These are phyloP conservation scores for Apamea epomidion DNA, from an alignment of 2,888 invertebrate genomes.

Conservation along the genomic window DNA sequence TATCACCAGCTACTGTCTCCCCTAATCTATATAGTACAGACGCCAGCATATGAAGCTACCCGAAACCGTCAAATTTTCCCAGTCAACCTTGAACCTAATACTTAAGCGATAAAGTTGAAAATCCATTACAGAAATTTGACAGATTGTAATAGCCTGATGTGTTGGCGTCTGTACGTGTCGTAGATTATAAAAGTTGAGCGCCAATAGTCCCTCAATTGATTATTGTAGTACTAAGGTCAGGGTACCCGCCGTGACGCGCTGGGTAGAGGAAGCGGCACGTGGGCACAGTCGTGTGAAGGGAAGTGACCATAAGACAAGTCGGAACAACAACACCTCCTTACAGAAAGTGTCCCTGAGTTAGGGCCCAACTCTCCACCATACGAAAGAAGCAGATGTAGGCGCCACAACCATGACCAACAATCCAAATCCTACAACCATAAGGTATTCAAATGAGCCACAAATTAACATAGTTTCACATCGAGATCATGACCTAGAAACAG, in stretches of 20 bases:
- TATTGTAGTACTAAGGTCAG: background rate
- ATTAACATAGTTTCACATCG: constrained; percentile 53
- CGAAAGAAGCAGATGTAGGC: constrained; percentile 23
- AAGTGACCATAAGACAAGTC: too few relatives aligned
- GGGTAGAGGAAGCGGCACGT: background rate
- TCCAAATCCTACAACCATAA: background rate
- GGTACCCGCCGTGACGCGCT: background rate
- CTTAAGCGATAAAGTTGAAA: too few relatives aligned
- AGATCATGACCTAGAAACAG: constrained; percentile 63
- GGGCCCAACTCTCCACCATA: background rate
- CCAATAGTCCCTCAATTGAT: background rate
- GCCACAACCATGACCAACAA: constrained; percentile 44
- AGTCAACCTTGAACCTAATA: too few relatives aligned
- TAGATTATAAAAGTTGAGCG: background rate
- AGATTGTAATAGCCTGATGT: too few relatives aligned
- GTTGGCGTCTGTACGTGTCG: background rate
- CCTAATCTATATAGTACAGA: background rate
- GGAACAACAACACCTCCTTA: too few relatives aligned
- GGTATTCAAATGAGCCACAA: constrained; percentile 48
- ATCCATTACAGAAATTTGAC: too few relatives aligned
- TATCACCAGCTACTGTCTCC: background rate
- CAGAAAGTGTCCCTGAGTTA: background rate
- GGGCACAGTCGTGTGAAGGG: background rate
- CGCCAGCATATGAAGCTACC: too few relatives aligned
- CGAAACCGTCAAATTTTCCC: too few relatives aligned